These are phyloP conservation scores for Corydoras maculifer DNA, from an alignment of 2,113 vertebrate species.

Conservation along the genomic window DNA sequence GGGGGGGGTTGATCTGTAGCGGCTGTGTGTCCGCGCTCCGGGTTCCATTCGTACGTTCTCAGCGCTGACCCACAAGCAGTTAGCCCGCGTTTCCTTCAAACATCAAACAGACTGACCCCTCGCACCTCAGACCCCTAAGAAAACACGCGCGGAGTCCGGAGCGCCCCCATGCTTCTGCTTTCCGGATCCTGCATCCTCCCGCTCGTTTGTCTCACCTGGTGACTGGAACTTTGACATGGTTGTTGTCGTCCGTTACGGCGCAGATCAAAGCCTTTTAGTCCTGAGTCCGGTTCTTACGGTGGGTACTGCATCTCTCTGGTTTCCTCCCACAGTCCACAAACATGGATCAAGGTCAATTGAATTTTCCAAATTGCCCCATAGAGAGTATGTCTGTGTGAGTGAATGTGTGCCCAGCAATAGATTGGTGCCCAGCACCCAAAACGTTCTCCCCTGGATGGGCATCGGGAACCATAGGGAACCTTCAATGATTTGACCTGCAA, in stretches of 20 bases:
- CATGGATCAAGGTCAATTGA: no score
- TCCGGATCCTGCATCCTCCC: neutral
- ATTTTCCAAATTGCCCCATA: no score
- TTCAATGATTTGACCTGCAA: no score
- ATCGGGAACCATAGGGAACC: no score
- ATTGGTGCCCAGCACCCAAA: no score
- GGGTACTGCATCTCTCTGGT: constrained; percentile 2
- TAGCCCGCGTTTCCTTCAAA: neutral
- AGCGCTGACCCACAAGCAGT: no score
- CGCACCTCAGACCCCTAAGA: no score
- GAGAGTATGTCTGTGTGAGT: no score
- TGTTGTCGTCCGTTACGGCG: neutral
- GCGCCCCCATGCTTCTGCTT: neutral
- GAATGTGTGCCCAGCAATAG: no score
- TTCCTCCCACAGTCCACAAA: no score
- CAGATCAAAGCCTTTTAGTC: neutral
- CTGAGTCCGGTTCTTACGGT: constrained; percentile 1
- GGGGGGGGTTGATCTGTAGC: constrained; percentile 12
- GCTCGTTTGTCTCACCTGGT: constrained; percentile 1
- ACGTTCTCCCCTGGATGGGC: no score
- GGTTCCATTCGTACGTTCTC: neutral
- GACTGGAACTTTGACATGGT: neutral
- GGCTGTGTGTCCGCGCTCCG: neutral
- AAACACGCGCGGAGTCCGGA: neutral
- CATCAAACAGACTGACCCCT: no score